Evolutionary conservation across 2,888 invertebrate genomes (phyloP).

Genomic region (Aromia moschata): DNA sequence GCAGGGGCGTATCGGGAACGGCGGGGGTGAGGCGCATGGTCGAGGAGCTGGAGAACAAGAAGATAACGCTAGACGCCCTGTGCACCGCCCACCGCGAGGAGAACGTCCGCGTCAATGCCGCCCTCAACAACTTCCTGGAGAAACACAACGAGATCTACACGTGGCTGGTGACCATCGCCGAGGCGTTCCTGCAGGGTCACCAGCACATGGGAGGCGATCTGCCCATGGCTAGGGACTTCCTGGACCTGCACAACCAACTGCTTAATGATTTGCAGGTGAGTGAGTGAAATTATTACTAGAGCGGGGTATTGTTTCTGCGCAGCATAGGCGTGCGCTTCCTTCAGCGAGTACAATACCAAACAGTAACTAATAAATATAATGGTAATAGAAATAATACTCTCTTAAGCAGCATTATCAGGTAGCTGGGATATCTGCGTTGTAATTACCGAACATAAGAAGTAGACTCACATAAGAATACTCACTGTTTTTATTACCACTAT

Average conservation of each 20-base stretch:
- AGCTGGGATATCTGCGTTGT: too few species aligned
- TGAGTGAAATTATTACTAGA: too few species aligned
- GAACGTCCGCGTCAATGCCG: constrained; percentile 74
- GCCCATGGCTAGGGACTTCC: constrained; percentile 75
- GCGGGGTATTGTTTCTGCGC: too few species aligned
- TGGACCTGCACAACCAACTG: constrained; percentile 76
- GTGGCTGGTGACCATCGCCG: constrained; percentile 80
- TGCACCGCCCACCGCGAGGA: constrained; percentile 76
- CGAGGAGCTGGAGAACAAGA: constrained; percentile 78
- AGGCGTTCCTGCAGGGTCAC: constrained; percentile 77
- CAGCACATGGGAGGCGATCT: constrained; percentile 78
- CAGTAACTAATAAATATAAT: too few species aligned
- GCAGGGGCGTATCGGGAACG: constrained; percentile 63
- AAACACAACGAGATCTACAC: constrained; percentile 74
- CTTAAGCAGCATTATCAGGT: too few species aligned
- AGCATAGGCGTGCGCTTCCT: too few species aligned
- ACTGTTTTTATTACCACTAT: too few species aligned
- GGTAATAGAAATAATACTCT: too few species aligned
- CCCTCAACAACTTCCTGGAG: constrained; percentile 74
- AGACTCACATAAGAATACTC: too few species aligned
- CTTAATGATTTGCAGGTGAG: constrained; percentile 77
- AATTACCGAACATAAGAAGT: too few species aligned
- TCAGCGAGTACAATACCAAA: too few species aligned
- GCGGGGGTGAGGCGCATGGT: constrained; percentile 73
- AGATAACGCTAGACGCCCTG: constrained; percentile 70